A percentile compares a stretch with the other conserved stretches of the same genome.
These are phyloP conservation scores for Oreohelix idahoensis DNA, from an alignment of 1,140 invertebrate genomes.

Conservation along the genomic window DNA sequence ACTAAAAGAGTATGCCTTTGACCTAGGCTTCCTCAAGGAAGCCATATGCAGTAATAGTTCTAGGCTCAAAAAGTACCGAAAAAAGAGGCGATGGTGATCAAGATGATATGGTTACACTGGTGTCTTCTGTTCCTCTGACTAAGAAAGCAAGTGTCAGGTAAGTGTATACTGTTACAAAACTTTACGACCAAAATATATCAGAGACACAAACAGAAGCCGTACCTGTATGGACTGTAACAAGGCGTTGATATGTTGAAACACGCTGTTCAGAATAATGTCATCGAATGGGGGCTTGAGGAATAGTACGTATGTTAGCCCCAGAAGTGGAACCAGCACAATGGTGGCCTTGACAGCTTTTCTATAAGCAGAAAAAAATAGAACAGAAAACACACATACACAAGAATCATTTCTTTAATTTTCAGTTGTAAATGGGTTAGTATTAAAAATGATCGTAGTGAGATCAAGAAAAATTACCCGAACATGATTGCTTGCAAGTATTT, in stretches of 20 bases:
- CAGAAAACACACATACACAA: too few species aligned
- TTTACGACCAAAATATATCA: too few species aligned
- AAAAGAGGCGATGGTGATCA: neutral
- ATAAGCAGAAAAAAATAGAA: slow-evolving; percentile 4
- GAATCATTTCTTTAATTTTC: too few species aligned
- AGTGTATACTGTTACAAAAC: too few species aligned
- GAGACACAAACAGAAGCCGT: slow-evolving; percentile 10
- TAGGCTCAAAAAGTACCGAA: too few species aligned
- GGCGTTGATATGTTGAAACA: slow-evolving; percentile 74
- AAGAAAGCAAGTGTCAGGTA: neutral
- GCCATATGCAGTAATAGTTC: too few species aligned
- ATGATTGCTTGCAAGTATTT: too few species aligned
- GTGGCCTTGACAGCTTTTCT: slow-evolving; percentile 77
- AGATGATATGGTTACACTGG: neutral
- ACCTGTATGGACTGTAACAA: slow-evolving; percentile 77
- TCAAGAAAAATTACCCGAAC: too few species aligned
- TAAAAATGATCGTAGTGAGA: too few species aligned
- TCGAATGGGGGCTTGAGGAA: slow-evolving; percentile 75
- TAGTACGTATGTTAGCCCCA: slow-evolving; percentile 77
- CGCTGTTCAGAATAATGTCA: slow-evolving; percentile 63
- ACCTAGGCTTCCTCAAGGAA: too few species aligned
- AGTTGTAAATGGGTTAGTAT: too few species aligned
- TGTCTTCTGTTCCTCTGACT: neutral
- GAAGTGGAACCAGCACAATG: slow-evolving; percentile 75
- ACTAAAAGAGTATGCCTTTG: too few species aligned